Base-by-base conservation (phyloP, 1,140 invertebrate species). In the Megalonaias nervosa region DNA sequence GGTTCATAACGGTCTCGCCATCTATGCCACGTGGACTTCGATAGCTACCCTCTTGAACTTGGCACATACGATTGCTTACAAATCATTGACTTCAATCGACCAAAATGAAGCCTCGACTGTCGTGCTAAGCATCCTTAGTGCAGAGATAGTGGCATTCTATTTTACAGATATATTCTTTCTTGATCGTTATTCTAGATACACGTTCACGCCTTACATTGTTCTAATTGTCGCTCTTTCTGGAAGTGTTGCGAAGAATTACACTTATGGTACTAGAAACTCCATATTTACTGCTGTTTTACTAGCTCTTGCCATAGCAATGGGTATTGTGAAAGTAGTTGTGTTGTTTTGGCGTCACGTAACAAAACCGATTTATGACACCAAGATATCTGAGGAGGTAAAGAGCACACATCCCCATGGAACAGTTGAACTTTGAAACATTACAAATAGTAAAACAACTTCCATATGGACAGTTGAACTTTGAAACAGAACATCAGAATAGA, bases 31-130 rank as follows among this genome's bases (percentile, higher is more conserved):
- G 0, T 90, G 89, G 89, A 81, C 81, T 17, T 86, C 83, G 21
- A 82, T 90, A 15, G 89, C 89, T 11, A 83, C 89, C 12, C 77
- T 89, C 14, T 80, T 90, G 23, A 90, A 90, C 75, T 16, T 86
- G 2, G 77, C 71, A 17, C 75, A 84, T n/a, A 82, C 83, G 16
- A 68, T 88, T 19, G 67, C 72, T 21, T 87, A 87, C 60, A 65
- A 70, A 13, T 74, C 77, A 5, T 55, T 74, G n/a, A 21, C 57
- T 3, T 58, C 71, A 31, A 66, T 82, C 15, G 61, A 72, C 31
- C 60, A 79, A 26, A 26, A 77, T 14, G 74, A 80, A 17, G 82
- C 83, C 1, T 75, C 75, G 1, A 87, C 85, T 1, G 69, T 87
- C 16, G 75, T 70, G 62, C 67, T 89, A 4, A 71, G 77, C 12